Percentiles rank a stretch among this genome's conserved stretches.
Evolutionary conservation across 2,113 vertebrate genomes (phyloP).

Genomic region (Bombycilla garrulus): DNA sequence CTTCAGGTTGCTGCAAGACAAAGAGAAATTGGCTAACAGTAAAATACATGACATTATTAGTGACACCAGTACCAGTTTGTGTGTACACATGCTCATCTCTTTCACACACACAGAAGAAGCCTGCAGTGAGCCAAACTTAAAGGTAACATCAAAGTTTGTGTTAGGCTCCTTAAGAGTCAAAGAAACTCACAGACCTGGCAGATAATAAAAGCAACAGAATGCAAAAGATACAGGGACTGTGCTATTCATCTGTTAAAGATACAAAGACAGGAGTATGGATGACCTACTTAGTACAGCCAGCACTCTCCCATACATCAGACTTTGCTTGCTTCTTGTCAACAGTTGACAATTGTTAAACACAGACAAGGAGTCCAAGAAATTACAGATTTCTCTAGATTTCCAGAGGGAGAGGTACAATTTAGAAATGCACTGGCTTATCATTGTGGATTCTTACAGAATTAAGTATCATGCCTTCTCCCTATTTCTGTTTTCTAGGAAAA

Average conservation of each 20-base stretch:
- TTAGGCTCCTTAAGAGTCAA: not conserved
- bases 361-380: not conserved
- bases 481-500: not conserved
- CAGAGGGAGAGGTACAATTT: not conserved
- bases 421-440: not conserved
- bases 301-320: not conserved
- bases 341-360: not conserved
- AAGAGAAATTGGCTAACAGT: not conserved
- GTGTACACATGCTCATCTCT: fast-evolving
- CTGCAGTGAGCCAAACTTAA: not conserved
- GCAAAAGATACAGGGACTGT: not conserved
- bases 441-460: not conserved
- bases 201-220: not conserved
- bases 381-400: not conserved
- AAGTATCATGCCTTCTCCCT: not conserved
- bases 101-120: not conserved
- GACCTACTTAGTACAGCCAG: not conserved
- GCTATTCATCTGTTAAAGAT: not conserved
- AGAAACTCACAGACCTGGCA: not conserved
- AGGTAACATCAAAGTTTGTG: not conserved
- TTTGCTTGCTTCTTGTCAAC: not conserved
- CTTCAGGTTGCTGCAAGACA: conserved; percentile 80
- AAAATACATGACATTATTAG: not conserved
- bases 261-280: not conserved
- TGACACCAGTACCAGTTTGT: not conserved